Conservation (phyloP, 2,113 vertebrate species). For the Grammomys surdaster region DNA sequence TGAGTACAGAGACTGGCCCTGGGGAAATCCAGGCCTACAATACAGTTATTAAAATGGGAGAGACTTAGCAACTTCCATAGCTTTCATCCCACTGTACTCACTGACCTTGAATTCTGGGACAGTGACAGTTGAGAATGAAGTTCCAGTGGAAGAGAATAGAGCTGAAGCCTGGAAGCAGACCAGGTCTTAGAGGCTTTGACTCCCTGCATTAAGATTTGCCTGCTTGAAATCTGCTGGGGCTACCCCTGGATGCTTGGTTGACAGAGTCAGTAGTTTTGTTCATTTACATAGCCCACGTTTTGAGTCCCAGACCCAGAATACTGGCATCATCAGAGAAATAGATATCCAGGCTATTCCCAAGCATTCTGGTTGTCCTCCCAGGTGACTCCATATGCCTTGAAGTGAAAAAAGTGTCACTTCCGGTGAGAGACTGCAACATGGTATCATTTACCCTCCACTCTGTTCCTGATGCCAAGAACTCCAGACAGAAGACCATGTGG, state of each 20-base stretch:
- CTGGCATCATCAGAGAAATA: neutral
- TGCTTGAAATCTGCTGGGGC: constrained; percentile 1
- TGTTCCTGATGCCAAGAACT: constrained; percentile 47
- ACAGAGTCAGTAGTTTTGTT: neutral
- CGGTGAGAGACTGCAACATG: neutral
- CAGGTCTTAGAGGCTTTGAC: neutral
- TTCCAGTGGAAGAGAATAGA: neutral
- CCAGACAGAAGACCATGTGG: constrained; percentile 56
- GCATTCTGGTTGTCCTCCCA: neutral
- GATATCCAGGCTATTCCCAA: neutral
- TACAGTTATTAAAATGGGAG: neutral
- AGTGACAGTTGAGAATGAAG: neutral
- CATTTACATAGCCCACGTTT: constrained; percentile 6
- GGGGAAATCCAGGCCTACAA: neutral
- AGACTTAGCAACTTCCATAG: neutral
- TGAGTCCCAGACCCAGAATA: neutral
- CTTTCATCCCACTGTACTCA: neutral
- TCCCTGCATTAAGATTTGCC: neutral
- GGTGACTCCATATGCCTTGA: neutral
- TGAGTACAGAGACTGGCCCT: neutral
- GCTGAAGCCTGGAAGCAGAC: neutral
- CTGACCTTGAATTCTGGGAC: neutral
- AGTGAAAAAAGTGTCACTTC: neutral
- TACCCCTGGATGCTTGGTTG: neutral
- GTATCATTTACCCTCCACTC: constrained; percentile 1